Conservation (phyloP, 2,113 vertebrate species). For the Heloderma charlesbogerti region DNA sequence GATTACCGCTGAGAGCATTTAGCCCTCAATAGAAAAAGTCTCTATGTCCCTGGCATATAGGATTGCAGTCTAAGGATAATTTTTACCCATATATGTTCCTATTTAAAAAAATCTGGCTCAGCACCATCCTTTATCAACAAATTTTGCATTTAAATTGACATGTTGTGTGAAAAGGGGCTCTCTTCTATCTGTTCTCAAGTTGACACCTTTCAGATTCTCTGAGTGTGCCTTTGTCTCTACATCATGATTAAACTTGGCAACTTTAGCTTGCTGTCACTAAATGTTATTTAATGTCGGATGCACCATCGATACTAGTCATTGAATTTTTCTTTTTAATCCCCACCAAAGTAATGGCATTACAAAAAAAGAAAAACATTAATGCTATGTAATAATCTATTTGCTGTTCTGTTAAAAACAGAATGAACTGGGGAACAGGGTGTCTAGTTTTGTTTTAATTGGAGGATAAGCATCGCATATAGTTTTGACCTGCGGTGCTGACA, state of each 20-base stretch:
- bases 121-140: background rate
- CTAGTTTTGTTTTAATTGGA: background rate
- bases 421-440: background rate
- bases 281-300: slow-evolving; percentile 24
- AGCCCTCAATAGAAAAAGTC: background rate
- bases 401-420: slow-evolving; percentile 3
- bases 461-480: background rate
- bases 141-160: slow-evolving; percentile 24
- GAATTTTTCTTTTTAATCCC: background rate
- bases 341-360: background rate
- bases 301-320: background rate
- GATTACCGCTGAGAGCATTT: background rate
- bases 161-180: slow-evolving; percentile 6
- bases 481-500: background rate
- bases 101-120: background rate
- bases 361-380: background rate
- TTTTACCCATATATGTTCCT: background rate
- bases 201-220: slow-evolving; percentile 30
- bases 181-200: slow-evolving; percentile 19
- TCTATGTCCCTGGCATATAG: too few species aligned
- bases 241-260: slow-evolving; percentile 33
- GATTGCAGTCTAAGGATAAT: too few species aligned
- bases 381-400: slow-evolving; percentile 2
- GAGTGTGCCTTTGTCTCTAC: slow-evolving; percentile 21
- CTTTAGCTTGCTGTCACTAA: slow-evolving; percentile 29